A percentile compares a stretch with the other conserved stretches of the same genome.
Conservation (phyloP, 2,797 vertebrate species). For the Sebastes cheni region DNA sequence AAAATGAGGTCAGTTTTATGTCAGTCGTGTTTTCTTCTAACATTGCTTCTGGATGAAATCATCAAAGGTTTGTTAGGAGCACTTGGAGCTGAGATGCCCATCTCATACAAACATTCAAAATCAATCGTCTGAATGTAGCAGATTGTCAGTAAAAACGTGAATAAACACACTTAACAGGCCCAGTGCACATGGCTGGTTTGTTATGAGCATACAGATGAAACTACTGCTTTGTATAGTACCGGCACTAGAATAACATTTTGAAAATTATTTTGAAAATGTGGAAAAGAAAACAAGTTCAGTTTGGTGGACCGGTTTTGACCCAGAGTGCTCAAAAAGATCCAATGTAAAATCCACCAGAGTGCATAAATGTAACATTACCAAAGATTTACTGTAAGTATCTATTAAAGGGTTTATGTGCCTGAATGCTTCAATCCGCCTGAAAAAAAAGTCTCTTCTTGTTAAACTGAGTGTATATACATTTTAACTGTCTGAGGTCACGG, state of each 20-base stretch:
- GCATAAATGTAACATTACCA: conserved; percentile 6
- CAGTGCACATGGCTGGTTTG: neutral
- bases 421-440: conserved; percentile 13
- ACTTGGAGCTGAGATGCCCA: neutral
- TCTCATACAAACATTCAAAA: neutral
- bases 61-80: conserved; percentile 11
- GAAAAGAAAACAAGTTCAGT: neutral
- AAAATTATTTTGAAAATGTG: neutral
- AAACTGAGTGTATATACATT: conserved; percentile 41
- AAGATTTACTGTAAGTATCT: conserved; percentile 9
- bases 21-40: conserved; percentile 19
- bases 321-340: neutral
- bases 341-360: neutral
- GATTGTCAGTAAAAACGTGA: conserved; percentile 2
- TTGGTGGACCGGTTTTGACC: neutral
- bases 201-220: neutral
- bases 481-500: conserved; percentile 39
- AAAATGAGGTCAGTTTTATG: conserved; percentile 25
- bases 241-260: neutral
- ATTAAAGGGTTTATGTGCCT: conserved; percentile 15
- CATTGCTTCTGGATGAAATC: conserved; percentile 25
- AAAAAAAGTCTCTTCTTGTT: conserved; percentile 37
- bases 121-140: neutral
- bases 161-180: neutral
- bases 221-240: neutral